Conservation (phyloP, 2,113 vertebrate genomes). For the Bubo scandiacus region DNA sequence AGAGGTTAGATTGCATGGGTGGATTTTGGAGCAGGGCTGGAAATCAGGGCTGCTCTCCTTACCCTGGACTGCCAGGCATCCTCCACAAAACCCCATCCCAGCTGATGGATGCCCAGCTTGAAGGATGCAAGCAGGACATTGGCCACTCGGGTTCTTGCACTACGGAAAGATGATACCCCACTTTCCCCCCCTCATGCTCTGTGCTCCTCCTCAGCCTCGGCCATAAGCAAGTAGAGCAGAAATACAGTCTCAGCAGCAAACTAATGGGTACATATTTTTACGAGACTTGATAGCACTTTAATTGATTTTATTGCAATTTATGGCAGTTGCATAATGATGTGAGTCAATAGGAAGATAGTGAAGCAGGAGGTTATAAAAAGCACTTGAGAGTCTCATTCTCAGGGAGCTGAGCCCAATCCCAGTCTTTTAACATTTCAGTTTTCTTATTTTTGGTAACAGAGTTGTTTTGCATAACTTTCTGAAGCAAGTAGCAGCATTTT, state of each 20-base stretch:
- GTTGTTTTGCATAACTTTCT: background rate
- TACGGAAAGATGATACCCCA: fast-evolving
- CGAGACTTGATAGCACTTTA: conserved; percentile 55
- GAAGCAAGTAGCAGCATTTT: background rate
- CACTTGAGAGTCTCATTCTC: background rate
- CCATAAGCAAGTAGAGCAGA: background rate
- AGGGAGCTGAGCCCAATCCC: background rate
- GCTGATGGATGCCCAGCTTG: background rate
- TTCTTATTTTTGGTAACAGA: background rate
- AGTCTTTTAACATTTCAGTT: background rate
- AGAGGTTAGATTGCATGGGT: background rate
- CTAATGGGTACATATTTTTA: conserved; percentile 46
- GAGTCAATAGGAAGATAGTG: conserved; percentile 14
- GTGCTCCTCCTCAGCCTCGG: background rate
- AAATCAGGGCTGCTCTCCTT: background rate
- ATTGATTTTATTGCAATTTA: conserved; percentile 69
- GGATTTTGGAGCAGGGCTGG: background rate
- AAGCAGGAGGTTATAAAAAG: conserved; percentile 47
- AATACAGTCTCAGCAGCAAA: conserved; percentile 34
- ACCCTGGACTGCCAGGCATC: background rate
- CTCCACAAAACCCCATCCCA: background rate
- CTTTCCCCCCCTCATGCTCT: background rate
- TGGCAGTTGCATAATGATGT: conserved; percentile 53
- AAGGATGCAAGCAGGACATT: fast-evolving
- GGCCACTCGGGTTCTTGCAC: background rate